phyloP scores from a whole-genome alignment of 2,888 invertebrate genomes.

The Zaprionus lineosus region DNA sequence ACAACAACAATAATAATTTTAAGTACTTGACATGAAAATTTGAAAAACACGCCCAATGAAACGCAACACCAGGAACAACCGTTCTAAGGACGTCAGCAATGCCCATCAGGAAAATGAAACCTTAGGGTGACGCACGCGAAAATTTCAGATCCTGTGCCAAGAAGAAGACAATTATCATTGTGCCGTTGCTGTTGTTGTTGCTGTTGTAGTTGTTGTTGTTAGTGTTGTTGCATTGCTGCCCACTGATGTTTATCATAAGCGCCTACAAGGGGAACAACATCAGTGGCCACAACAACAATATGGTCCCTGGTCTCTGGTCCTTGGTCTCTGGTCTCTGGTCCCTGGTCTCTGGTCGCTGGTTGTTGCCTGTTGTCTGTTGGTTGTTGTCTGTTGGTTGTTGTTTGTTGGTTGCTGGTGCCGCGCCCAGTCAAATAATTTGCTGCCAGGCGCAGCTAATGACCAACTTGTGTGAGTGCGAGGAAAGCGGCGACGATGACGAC shows the following conservation, averaged over 20 bases:
- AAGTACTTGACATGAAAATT: constrained; percentile 69
- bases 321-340: no score
- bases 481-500: constrained; percentile 33
- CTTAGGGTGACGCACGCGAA: constrained; percentile 62
- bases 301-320: constrained; percentile 40
- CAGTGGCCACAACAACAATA: constrained; percentile 53
- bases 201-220: constrained; percentile 6
- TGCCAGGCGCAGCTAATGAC: constrained; percentile 71
- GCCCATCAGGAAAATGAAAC: constrained; percentile 55
- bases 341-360: no score
- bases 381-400: no score
- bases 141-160: constrained; percentile 43
- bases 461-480: constrained; percentile 72
- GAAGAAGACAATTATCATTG: constrained; percentile 21
- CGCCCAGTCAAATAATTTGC: constrained; percentile 70
- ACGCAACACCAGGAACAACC: constrained; percentile 19
- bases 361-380: no score
- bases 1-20: constrained; percentile 41
- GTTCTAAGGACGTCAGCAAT: constrained; percentile 8
- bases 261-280: constrained; percentile 50
- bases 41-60: constrained; percentile 50
- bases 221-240: constrained; percentile 32
- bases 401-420: constrained; percentile 39
- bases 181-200: constrained; percentile 1
- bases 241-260: constrained; percentile 73